Percentiles rank a stretch among this genome's conserved stretches.
phyloP scores from a whole-genome alignment of 2,888 invertebrate species.

The Volucella inanis region DNA sequence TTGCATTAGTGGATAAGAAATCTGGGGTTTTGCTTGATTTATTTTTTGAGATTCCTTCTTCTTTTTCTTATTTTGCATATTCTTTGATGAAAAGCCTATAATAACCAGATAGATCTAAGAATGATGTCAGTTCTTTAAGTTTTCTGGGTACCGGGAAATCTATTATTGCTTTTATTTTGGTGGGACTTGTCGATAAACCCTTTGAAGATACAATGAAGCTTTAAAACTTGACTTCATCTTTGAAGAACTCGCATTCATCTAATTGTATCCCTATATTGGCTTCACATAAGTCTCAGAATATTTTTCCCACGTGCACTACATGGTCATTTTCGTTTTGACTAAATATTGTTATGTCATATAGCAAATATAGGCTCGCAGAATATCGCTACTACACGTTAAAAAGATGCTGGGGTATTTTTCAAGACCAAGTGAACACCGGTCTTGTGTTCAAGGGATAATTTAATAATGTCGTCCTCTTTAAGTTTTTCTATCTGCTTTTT shows the following conservation, averaged over 20 bases:
- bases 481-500: conserved; percentile 39
- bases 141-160: conserved; percentile 48
- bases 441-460: neutral
- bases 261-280: no score
- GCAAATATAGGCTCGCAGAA: conserved; percentile 1
- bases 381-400: conserved; percentile 35
- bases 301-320: no score
- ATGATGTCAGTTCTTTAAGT: conserved; percentile 37
- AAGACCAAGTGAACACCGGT: conserved; percentile 4
- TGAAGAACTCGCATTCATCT: no score
- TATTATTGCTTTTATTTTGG: conserved; percentile 45
- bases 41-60: conserved; percentile 50
- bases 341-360: no score
- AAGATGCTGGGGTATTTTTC: conserved; percentile 1
- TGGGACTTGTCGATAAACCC: conserved; percentile 50
- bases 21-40: conserved; percentile 12
- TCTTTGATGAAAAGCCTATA: conserved; percentile 44
- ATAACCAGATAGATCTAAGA: conserved; percentile 43
- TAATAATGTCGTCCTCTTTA: conserved; percentile 27
- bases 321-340: neutral
- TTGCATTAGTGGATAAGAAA: neutral
- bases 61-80: conserved; percentile 32
- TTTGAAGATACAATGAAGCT: conserved; percentile 38
- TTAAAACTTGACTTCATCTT: conserved; percentile 7
- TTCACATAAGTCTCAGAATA: no score